Base-by-base conservation (phyloP, 1,140 invertebrate species). In the Drosophila seguyi region DNA sequence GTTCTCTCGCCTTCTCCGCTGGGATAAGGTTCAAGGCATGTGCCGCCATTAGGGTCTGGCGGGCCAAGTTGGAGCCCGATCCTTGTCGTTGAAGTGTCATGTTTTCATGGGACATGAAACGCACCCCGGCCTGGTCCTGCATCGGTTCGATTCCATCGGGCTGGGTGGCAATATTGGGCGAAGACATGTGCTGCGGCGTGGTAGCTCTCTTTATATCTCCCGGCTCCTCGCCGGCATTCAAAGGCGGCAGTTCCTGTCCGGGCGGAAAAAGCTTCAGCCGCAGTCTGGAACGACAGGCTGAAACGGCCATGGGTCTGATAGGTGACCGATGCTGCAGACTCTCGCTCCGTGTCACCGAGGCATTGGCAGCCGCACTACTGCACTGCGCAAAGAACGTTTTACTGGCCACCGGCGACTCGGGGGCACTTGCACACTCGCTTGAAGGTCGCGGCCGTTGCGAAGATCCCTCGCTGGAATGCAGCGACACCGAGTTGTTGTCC, bases 1-100 rank as follows among this genome's bases (percentile, higher is more conserved):
- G 95, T 93, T 97, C 95, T 79, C 96, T 93, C 59, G 96, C 96
- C 92, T 96, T 96, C 48, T 95, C 95, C 4, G 96, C 96, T 18
- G 96, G 96, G 85, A 97, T 97, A 60, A 97, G 94, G 93, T 96
- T 95, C 53, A 97, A 91, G 57, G 96, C 96, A 93, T 96, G 96
- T 68, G 96, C 96, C 58, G 96, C 96, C 78, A 96, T 93, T 65
- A 97, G 91, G 34, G 96, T 95, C 79, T 96, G 95, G 63, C 95
- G 94, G 18, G 95, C 96, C 63, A 92, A 48, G 31, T 91, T 96
- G 4, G 82, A 82, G n/a, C 90, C 75, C 1, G 88, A 90, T 3
- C 81, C 80, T 18, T 92, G 91, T 7, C 81, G 61, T 44, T 82
- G 74, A 7, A 92, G 71, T 31, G 79, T 79, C 78, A 92, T 92